Conservation (phyloP, 2,888 invertebrate species). For the Augochlorella aurata region DNA sequence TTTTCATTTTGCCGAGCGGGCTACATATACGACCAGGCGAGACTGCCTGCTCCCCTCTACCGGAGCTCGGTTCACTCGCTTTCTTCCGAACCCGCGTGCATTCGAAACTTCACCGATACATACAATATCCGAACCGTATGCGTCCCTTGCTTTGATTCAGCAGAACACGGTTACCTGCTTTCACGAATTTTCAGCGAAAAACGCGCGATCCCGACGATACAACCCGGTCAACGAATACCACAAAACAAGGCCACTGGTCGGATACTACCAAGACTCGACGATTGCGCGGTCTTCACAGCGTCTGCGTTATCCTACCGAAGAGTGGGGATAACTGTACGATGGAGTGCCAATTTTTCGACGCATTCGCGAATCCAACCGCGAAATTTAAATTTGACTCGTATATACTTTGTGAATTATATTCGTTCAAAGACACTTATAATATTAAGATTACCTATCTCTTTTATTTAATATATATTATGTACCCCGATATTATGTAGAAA, state of each 20-base stretch:
- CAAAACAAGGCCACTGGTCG: constrained; percentile 59
- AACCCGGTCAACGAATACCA: constrained; percentile 57
- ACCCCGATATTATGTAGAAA: background rate
- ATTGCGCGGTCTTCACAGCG: constrained; percentile 66
- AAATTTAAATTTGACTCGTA: constrained; percentile 37
- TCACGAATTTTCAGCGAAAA: constrained; percentile 32
- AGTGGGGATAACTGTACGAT: constrained; percentile 33
- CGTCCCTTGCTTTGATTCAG: background rate
- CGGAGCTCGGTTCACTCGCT: constrained; percentile 44
- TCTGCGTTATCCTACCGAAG: constrained; percentile 59
- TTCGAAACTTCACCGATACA: constrained; percentile 43
- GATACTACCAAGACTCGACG: constrained; percentile 54
- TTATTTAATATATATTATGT: background rate
- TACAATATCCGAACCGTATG: background rate
- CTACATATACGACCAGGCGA: constrained; percentile 55
- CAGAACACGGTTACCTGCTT: constrained; percentile 1
- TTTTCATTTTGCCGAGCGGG: constrained; percentile 76
- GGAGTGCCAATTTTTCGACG: constrained; percentile 50
- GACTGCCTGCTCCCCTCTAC: constrained; percentile 55
- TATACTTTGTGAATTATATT: background rate
- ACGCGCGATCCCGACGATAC: constrained; percentile 42
- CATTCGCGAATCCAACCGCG: constrained; percentile 41
- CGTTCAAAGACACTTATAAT: background rate
- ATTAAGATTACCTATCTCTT: background rate
- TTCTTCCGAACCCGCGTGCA: constrained; percentile 46